phyloP scores from a whole-genome alignment of 2,888 invertebrate genomes.

The Priocnemis perturbator region DNA sequence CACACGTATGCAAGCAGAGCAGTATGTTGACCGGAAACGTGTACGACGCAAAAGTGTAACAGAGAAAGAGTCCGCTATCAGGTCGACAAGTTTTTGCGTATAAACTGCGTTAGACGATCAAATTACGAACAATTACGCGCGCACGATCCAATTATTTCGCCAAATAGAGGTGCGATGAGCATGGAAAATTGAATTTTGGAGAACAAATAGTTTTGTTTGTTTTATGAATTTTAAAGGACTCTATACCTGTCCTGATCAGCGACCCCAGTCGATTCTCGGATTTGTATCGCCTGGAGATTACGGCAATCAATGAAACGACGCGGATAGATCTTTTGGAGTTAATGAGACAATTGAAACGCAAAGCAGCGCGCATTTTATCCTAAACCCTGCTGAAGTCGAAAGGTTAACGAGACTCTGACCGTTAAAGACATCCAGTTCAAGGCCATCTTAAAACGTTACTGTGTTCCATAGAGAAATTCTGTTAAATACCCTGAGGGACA shows the following conservation, averaged over 20 bases:
- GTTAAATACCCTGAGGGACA: no score
- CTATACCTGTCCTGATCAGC: no score
- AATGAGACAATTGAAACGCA: no score
- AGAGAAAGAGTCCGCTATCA: neutral
- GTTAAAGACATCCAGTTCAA: no score
- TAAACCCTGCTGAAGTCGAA: no score
- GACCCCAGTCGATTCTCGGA: neutral
- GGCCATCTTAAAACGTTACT: no score
- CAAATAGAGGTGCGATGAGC: no score
- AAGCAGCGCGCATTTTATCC: no score
- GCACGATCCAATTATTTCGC: slow-evolving; percentile 61
- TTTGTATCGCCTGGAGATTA: neutral
- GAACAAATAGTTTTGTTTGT: neutral
- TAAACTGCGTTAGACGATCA: slow-evolving; percentile 60
- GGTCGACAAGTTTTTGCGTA: slow-evolving; percentile 11
- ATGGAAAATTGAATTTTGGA: neutral
- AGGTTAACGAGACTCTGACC: no score
- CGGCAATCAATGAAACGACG: neutral
- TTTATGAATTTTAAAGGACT: no score
- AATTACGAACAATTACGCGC: slow-evolving; percentile 69
- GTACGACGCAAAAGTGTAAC: neutral
- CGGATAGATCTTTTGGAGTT: neutral
- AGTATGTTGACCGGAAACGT: neutral
- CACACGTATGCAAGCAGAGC: neutral
- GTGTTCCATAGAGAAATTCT: no score